These are phyloP conservation scores for Triops cancriformis DNA, from an alignment of 1,140 invertebrate species.

Conservation along the genomic window DNA sequence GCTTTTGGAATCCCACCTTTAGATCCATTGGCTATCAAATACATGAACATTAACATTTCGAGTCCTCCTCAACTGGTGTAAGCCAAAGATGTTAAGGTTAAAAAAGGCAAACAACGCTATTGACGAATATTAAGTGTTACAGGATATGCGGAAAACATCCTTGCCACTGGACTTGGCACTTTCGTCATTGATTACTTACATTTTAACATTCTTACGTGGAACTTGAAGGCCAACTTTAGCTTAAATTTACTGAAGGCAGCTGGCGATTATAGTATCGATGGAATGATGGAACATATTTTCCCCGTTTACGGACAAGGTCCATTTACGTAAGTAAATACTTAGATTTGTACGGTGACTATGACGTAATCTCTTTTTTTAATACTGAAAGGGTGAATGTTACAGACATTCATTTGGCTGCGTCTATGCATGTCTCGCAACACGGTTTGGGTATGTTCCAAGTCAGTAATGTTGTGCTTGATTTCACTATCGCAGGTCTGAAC, in stretches of 20 bases:
- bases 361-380: neutral
- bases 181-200: slow-evolving; percentile 12
- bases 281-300: slow-evolving; percentile 16
- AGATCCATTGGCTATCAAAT: neutral
- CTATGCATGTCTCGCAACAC: slow-evolving; percentile 14
- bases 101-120: neutral
- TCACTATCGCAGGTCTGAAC: neutral
- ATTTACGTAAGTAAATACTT: slow-evolving; percentile 22
- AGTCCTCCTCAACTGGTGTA: neutral
- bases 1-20: slow-evolving; percentile 16
- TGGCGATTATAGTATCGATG: slow-evolving; percentile 21
- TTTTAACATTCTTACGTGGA: slow-evolving; percentile 10
- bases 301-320: slow-evolving; percentile 21
- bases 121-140: slow-evolving; percentile 14
- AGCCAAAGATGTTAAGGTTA: neutral
- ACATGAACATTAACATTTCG: slow-evolving; percentile 16
- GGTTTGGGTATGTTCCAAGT: neutral
- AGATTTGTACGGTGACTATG: neutral
- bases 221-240: slow-evolving; percentile 21
- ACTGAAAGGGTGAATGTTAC: slow-evolving; percentile 12
- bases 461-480: slow-evolving; percentile 15
- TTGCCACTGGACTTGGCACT: slow-evolving; percentile 20
- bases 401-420: slow-evolving; percentile 17
- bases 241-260: neutral
- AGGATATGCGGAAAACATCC: slow-evolving; percentile 17